Base-by-base conservation (phyloP, 1,140 invertebrate species). In the Drosophila ficusphila region DNA sequence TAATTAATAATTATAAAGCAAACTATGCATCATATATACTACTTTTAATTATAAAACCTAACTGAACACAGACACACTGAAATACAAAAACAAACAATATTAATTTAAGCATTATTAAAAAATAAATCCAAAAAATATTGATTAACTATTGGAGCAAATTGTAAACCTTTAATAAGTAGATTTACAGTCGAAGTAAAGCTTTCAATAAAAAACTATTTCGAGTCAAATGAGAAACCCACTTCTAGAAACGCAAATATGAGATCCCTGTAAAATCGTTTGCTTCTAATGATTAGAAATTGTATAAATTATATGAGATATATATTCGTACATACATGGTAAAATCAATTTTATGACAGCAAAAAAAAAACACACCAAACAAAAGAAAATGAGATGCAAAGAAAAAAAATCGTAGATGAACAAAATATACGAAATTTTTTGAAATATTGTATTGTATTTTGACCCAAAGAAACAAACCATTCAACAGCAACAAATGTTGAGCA, bases 401-500 rank as follows among this genome's bases (percentile, higher is more conserved):
- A 41, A 41, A 48, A 67, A 52, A 16, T 12, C 34, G 68, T 79
- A 79, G 57, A 79, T 51, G 51, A 79, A 78, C 52, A 73, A 76
- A 70, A 56, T 54, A 56, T 49, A 68, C 41, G 54, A 74, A 46
- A 67, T 78, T 82, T 85, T 86, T 86, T 56, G 73, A 82, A 79
- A 76, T 75, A 78, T 78, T 78, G 62, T 86, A 86, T 70, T 86
- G 82, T 88, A 82, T 88, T 86, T 88, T 78, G 82, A 86, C 73
- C 82, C 83, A 86, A 86, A 88, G 82, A 86, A 69, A 68, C 29
- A 77, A 82, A 62, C 67, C 60, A 82, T 69, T 81, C 56, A 73
- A 72, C 69, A 29, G 52, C 75, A 73, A 72, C 68, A 65, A 62
- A 54, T 33, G 82, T 86, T 86, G 82, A 77, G 44, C 67, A 85